Percentiles rank a stretch among this genome's conserved stretches.
Conservation (phyloP, 1,140 invertebrate genomes). For the Drosophila orosa region DNA sequence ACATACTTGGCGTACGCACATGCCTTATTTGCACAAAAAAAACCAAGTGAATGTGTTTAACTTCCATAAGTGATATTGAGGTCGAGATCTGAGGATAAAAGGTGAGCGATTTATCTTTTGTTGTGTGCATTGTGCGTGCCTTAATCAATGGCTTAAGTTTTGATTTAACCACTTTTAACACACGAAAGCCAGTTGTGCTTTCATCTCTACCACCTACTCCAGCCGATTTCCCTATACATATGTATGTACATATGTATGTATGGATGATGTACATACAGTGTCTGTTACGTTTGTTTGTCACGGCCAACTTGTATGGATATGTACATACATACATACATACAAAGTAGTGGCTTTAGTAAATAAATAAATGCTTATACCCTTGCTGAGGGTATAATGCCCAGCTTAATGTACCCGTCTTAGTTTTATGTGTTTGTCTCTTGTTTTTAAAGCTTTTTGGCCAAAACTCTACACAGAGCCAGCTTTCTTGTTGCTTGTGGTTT, state of each 20-base stretch:
- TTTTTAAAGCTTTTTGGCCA: not conserved
- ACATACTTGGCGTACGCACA: constrained; percentile 26
- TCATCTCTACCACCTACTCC: constrained; percentile 16
- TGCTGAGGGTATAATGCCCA: not conserved
- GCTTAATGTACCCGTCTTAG: not conserved
- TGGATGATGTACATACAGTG: constrained; percentile 1
- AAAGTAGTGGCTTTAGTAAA: constrained; percentile 6
- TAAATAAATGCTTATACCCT: constrained; percentile 13
- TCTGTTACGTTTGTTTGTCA: constrained; percentile 20
- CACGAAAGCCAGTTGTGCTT: constrained; percentile 8
- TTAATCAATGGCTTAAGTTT: constrained; percentile 2
- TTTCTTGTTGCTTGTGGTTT: not conserved
- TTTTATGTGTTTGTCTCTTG: not conserved
- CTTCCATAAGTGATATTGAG: constrained; percentile 29
- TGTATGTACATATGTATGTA: not conserved
- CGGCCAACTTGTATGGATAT: constrained; percentile 17
- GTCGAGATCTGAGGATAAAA: constrained; percentile 40
- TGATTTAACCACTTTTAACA: constrained; percentile 8
- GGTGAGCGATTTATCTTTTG: constrained; percentile 25
- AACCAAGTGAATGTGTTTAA: constrained; percentile 12
- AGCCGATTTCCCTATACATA: constrained; percentile 8
- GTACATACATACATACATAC: not conserved
- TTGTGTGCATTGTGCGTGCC: not conserved
- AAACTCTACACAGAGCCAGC: not conserved
- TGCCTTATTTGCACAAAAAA: constrained; percentile 37